Evolutionary conservation across 2,797 vertebrate species (phyloP).

Genomic region (Eulemur albifrons): DNA sequence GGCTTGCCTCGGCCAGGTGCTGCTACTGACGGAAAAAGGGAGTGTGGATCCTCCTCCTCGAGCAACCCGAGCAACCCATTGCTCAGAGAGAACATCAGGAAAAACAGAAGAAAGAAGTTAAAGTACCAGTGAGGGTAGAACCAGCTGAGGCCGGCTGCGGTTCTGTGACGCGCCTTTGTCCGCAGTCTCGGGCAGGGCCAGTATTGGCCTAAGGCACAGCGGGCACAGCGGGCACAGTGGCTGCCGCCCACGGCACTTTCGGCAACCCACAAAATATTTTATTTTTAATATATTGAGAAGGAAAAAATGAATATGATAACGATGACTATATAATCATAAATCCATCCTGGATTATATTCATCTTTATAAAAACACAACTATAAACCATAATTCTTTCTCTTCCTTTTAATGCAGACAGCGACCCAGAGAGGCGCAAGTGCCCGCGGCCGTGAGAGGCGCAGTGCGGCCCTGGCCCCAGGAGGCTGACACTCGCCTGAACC

Average conservation of each 20-base stretch:
- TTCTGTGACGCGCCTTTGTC: not conserved
- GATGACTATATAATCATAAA: not conserved
- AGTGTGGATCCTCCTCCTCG: not conserved
- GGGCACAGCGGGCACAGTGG: no score
- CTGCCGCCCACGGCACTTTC: not conserved
- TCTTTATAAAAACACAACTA: not conserved
- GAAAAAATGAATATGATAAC: not conserved
- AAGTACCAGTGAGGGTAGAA: not conserved
- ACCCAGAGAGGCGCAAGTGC: not conserved
- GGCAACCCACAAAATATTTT: not conserved
- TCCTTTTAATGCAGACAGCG: not conserved
- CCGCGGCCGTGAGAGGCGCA: not conserved
- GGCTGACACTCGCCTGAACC: not conserved
- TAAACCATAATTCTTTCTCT: not conserved
- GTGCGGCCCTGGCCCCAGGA: not conserved
- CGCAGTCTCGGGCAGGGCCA: rapidly evolving
- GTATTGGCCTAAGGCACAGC: not conserved
- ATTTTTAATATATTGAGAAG: not conserved
- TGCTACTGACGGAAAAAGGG: not conserved
- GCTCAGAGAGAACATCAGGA: not conserved
- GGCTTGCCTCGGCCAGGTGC: not conserved
- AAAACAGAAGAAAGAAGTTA: not conserved
- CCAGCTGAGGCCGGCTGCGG: not conserved
- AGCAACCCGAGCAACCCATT: not conserved
- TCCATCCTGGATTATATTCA: not conserved